These are phyloP conservation scores for Leptopilina boulardi DNA, from an alignment of 1,140 invertebrate species.

Conservation along the genomic window DNA sequence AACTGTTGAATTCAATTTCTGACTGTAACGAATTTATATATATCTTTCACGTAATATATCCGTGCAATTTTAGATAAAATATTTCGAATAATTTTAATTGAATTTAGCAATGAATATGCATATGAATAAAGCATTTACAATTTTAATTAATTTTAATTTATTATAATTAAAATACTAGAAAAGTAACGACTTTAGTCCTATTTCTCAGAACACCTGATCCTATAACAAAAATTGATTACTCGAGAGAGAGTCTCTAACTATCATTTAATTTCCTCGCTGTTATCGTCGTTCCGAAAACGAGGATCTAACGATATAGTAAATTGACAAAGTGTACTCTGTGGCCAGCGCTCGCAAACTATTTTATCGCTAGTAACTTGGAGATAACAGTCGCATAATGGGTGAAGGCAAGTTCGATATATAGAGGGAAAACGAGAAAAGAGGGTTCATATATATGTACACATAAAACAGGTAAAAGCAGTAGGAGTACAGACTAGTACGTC, in stretches of 20 bases:
- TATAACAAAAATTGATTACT: slow-evolving; percentile 8
- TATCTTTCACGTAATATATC: no score
- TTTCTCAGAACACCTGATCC: neutral
- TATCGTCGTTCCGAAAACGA: slow-evolving; percentile 11
- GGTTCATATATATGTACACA: no score
- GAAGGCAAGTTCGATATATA: slow-evolving; percentile 14
- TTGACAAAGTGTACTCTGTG: slow-evolving; percentile 30
- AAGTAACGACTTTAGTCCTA: no score
- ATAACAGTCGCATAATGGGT: slow-evolving; percentile 24
- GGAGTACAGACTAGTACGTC: neutral
- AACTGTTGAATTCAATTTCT: slow-evolving; percentile 13
- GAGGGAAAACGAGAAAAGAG: slow-evolving; percentile 13
- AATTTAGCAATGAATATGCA: no score
- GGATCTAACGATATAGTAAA: slow-evolving; percentile 29
- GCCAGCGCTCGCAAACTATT: slow-evolving; percentile 17
- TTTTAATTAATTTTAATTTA: no score
- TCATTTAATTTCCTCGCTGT: slow-evolving; percentile 16
- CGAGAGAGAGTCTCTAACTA: slow-evolving; percentile 7
- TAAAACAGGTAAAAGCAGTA: neutral
- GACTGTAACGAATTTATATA: no score
- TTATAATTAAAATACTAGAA: no score
- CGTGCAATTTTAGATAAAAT: no score
- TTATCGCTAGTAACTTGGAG: slow-evolving; percentile 19
- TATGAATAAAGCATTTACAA: no score
- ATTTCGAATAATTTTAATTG: no score